Evolutionary conservation across 2,797 vertebrate genomes (phyloP).

Genomic region (Clarias laeviceps): DNA sequence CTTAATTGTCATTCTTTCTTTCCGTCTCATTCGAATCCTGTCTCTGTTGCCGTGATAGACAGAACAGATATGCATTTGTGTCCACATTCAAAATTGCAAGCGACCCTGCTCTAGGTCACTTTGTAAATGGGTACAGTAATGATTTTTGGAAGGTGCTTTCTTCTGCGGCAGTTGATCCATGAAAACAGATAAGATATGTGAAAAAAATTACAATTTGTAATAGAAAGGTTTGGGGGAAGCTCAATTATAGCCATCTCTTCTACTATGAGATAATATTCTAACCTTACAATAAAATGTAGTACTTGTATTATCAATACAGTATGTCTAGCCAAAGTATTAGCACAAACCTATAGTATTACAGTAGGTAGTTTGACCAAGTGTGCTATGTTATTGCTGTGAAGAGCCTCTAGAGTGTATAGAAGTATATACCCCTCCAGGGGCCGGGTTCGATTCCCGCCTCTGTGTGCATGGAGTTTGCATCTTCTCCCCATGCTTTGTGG

Average conservation of each 20-base stretch:
- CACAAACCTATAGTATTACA: neutral
- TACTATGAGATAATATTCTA: too few relatives aligned
- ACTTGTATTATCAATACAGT: neutral
- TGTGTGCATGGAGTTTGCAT: too few relatives aligned
- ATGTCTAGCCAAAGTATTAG: neutral
- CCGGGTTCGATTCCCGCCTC: too few relatives aligned
- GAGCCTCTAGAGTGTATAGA: neutral
- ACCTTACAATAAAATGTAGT: too few relatives aligned
- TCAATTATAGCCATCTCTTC: neutral
- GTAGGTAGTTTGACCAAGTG: neutral
- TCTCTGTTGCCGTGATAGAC: neutral
- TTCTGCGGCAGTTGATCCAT: neutral
- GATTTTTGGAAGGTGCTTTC: neutral
- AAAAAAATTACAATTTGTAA: neutral
- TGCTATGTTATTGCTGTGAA: neutral
- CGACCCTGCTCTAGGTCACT: conserved; percentile 64
- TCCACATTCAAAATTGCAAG: conserved; percentile 64
- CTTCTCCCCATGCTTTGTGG: too few relatives aligned
- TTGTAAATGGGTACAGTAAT: conserved; percentile 14
- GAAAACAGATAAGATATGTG: neutral
- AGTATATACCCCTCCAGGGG: too few relatives aligned
- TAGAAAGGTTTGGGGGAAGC: neutral
- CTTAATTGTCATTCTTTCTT: conserved; percentile 32
- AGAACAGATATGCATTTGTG: conserved; percentile 51
- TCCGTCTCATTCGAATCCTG: conserved; percentile 33